Base-by-base conservation (phyloP, 2,888 invertebrate species). In the Sesia bembeciformis region DNA sequence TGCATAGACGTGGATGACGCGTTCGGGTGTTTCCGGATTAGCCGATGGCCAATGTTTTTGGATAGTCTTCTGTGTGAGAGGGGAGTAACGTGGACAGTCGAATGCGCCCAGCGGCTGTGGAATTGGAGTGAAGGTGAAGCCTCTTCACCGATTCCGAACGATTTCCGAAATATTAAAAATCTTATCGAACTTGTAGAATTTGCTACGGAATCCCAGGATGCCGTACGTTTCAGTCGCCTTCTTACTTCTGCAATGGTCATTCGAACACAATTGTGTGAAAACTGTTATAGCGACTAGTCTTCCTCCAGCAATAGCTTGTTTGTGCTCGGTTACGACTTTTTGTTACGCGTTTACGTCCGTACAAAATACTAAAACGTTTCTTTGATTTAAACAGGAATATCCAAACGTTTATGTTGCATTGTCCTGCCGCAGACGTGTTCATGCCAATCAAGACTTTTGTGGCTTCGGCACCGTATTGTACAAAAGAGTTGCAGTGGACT, bases 401-500 rank as follows among this genome's bases (percentile, higher is more conserved):
- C 72, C 72, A 76, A 78, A 75, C 72, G 63, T 84, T 85, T 85
- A 86, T 85, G 83, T 76, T 58, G 76, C 71, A 84, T 86, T 86
- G 84, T 86, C 69, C 72, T 59, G 57, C 55, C 56, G 60, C 55
- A 66, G 68, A 70, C 70, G 69, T 70, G 75, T 72, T 70, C 68
- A 62, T 70, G 68, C 72, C 78, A 78, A 79, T 80, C 81, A 76
- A 62, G 56, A 60, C 68, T 68, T 68, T 74, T 72, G 72, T 70
- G 58, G 62, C 63, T 70, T 69, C 76, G 79, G 72, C 72, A 60
- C 65, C 58, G 59, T 46, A 8, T 46, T 4, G 46, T 8, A 23
- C 46, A 46, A 46, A 46, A 46, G 8, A 46, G 8, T 46, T 7
- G 43, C 8, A 42, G 42, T 23, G 23, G 23, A 23, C 23, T 23